phyloP scores from a whole-genome alignment of 2,888 invertebrate genomes.

The Drosophila falleni region DNA sequence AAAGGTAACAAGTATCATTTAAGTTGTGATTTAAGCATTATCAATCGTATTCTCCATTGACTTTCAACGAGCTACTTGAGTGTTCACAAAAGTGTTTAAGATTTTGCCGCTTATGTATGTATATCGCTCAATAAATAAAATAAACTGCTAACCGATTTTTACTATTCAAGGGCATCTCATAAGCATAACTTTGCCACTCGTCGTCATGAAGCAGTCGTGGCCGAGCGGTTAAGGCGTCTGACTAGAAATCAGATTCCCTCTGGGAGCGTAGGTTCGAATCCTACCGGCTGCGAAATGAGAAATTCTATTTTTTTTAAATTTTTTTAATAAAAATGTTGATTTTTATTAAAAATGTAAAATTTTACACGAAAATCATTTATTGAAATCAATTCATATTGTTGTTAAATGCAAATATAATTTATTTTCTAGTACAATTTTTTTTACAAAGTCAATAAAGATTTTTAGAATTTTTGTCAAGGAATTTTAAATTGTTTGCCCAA shows the following conservation, averaged over 20 bases:
- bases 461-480: too few species aligned
- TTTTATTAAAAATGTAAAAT: too few species aligned
- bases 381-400: too few species aligned
- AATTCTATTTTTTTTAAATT: background rate
- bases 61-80: background rate
- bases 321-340: too few species aligned
- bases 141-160: background rate
- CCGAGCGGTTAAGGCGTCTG: conserved; percentile 74
- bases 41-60: conserved; percentile 1
- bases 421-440: too few species aligned
- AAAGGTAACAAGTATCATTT: background rate
- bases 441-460: too few species aligned
- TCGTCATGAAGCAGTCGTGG: conserved; percentile 54
- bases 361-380: too few species aligned
- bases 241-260: conserved; percentile 89
- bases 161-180: background rate
- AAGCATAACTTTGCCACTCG: background rate
- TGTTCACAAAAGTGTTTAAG: background rate
- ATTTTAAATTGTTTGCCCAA: too few species aligned
- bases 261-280: conserved; percentile 95
- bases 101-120: background rate
- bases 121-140: background rate
- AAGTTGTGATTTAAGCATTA: background rate
- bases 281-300: conserved; percentile 89
- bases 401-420: too few species aligned